Base-by-base conservation (phyloP, 2,888 invertebrate species). In the Norana najaformis region DNA sequence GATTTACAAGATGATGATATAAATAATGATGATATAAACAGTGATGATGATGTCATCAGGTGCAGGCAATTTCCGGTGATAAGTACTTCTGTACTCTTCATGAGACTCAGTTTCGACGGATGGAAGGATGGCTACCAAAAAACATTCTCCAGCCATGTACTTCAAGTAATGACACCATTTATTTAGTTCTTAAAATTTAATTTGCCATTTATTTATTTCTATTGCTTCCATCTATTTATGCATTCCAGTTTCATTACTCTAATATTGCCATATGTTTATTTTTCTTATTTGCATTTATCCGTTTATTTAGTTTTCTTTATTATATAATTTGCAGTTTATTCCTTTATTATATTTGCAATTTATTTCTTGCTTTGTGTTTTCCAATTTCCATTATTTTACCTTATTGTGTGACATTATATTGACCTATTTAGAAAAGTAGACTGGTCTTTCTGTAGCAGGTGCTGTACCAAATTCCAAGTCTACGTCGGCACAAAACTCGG, bases 91-190 rank as follows among this genome's bases (percentile, higher is more conserved):
- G 69, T n/a, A n/a, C 69, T 11, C 69, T 69, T n/a, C 69, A 69
- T n/a, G 69, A 30, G 30, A 69, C 69, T 30, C 69, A 69, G 69
- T n/a, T 69, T 11, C 69, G 69, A 69, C n/a, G 30, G 8, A 69
- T 69, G n/a, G 69, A 69, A n/a, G 69, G 69, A 69, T 69, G 69
- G 69, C n/a, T 69, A n/a, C 69, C 69, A n/a, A 69, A 11, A n/a
- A 69, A 69, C 30, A 69, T 69, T 69, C 69, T 69, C n/a, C 69
- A 69, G n/a, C 69, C 69, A n/a, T 69, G 69, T n/a, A 69, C 69
- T n/a, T 30, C 69, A 69, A n/a, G 69, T 69, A 69, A n/a, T 69
- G 3, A 69, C n/a, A n/a, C 6, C n/a, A 8, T 69, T n/a, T 69
- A 69, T 69, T 69, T n/a, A 69, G 30, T n/a, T 69, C 13, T 69